Evolutionary conservation across 2,888 invertebrate species (phyloP).

Genomic region (Deilephila porcellus): DNA sequence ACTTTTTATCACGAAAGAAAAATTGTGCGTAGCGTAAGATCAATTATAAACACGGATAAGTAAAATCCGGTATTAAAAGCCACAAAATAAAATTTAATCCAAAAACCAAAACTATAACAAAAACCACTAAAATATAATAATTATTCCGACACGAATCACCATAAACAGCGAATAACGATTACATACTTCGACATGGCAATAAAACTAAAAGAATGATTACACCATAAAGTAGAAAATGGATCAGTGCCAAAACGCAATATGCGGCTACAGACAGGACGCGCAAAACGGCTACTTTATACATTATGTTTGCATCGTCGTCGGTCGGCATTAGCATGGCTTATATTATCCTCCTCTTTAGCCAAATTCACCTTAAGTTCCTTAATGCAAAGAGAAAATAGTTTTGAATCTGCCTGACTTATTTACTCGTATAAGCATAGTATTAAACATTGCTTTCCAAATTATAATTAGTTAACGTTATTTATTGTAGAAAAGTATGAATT

Average conservation of each 20-base stretch:
- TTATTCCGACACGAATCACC: conserved; percentile 22
- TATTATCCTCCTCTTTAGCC: conserved; percentile 22
- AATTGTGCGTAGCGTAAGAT: too few relatives aligned
- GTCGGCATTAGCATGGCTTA: conserved; percentile 36
- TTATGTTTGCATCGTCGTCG: conserved; percentile 33
- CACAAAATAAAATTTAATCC: background rate
- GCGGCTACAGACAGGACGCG: conserved; percentile 42
- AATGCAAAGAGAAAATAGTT: too few relatives aligned
- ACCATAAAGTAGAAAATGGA: conserved; percentile 63
- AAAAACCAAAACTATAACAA: background rate
- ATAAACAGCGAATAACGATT: conserved; percentile 30
- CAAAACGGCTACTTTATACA: conserved; percentile 47
- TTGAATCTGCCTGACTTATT: too few relatives aligned
- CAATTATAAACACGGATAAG: too few relatives aligned
- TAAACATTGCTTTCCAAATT: too few relatives aligned
- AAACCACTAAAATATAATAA: conserved; percentile 5
- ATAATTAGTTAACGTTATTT: too few relatives aligned
- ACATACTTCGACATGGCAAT: conserved; percentile 51
- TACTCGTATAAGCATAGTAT: too few relatives aligned
- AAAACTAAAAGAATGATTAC: conserved; percentile 63
- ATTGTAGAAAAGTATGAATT: too few relatives aligned
- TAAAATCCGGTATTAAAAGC: background rate
- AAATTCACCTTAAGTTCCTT: too few relatives aligned
- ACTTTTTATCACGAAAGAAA: too few relatives aligned
- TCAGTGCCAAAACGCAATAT: conserved; percentile 59